Conservation (phyloP, 1,140 invertebrate species). For the Cherax destructor region DNA sequence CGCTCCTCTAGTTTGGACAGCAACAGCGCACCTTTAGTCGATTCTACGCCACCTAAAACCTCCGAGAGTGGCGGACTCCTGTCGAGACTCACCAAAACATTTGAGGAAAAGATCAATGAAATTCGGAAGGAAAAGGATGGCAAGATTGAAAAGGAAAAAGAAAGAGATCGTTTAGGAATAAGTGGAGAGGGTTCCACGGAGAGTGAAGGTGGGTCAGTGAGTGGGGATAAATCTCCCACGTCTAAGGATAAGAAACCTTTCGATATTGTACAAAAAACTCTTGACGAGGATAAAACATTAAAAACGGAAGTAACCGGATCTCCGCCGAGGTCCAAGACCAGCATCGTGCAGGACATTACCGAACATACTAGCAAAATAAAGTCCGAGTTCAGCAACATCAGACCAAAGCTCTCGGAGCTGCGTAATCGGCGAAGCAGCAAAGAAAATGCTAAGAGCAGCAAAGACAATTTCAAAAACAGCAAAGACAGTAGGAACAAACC, state of each 20-base stretch:
- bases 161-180: conserved; percentile 31
- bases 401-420: conserved; percentile 55
- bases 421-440: conserved; percentile 27
- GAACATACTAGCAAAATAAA: conserved; percentile 62
- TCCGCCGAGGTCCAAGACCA: conserved; percentile 55
- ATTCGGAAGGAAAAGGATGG: conserved; percentile 65
- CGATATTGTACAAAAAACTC: conserved; percentile 44
- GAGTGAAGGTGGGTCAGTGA: conserved; percentile 53
- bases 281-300: conserved; percentile 30
- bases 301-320: conserved; percentile 4
- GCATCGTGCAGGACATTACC: conserved; percentile 51
- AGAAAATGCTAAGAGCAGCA: conserved; percentile 34
- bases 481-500: neutral
- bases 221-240: conserved; percentile 56
- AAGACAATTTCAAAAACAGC: conserved; percentile 13
- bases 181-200: conserved; percentile 59
- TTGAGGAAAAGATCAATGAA: conserved; percentile 69
- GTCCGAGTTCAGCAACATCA: conserved; percentile 37
- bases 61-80: conserved; percentile 42
- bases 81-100: conserved; percentile 65
- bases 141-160: conserved; percentile 15
- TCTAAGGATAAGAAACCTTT: conserved; percentile 37
- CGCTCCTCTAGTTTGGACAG: conserved; percentile 57
- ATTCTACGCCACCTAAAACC: neutral
- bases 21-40: conserved; percentile 22